Evolutionary conservation across 53 echinoderm and acorn worm species (phyloP).

Genomic region (Astropecten irregularis): DNA sequence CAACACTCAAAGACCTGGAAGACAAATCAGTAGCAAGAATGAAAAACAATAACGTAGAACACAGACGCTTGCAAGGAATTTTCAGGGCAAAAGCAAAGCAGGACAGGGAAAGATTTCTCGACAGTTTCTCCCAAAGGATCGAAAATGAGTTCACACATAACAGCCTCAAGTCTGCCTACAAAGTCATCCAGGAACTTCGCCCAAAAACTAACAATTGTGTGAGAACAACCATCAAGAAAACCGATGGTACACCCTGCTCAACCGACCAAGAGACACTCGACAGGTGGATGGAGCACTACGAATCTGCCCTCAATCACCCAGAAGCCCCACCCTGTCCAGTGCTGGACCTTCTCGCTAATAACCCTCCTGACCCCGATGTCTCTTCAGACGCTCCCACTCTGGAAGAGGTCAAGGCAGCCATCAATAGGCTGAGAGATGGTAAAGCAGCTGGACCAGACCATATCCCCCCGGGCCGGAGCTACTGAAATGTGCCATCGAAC

Average conservation of each 20-base stretch:
- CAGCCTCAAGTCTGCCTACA: conserved; percentile 9
- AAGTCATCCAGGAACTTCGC: neutral
- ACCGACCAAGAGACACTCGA: conserved; percentile 4
- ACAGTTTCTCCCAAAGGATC: neutral
- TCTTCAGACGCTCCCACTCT: neutral
- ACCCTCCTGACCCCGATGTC: neutral
- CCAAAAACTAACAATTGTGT: neutral
- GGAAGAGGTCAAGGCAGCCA: conserved; percentile 1
- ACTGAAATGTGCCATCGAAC: no score
- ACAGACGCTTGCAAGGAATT: no score
- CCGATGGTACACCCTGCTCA: neutral
- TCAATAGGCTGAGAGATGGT: conserved; percentile 18
- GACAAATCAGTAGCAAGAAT: conserved; percentile 2
- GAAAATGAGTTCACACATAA: neutral
- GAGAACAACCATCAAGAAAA: neutral
- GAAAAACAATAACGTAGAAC: neutral
- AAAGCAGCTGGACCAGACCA: no score
- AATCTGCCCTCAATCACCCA: conserved; percentile 3
- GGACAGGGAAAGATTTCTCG: conserved; percentile 5
- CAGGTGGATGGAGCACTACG: neutral
- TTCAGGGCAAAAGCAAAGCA: conserved; percentile 10
- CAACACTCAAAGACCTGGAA: conserved; percentile 7
- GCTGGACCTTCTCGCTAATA: neutral
- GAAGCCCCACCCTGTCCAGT: neutral
- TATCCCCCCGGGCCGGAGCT: no score